A percentile compares a stretch with the other conserved stretches of the same genome.
Evolutionary conservation across 53 echinoderm and acorn worm species (phyloP).

Genomic region (Antedon mediterranea): DNA sequence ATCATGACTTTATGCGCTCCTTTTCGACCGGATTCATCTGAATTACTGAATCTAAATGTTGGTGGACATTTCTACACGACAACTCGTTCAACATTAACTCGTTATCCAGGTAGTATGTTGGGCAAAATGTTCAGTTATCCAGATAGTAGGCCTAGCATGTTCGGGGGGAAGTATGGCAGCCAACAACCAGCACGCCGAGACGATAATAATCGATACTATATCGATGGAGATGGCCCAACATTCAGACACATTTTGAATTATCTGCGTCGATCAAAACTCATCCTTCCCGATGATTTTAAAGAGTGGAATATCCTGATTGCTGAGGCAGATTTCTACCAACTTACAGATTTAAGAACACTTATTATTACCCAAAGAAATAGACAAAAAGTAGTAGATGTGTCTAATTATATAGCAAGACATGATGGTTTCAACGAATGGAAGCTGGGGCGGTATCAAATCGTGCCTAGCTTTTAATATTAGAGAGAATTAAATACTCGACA

Average conservation of each 20-base stretch:
- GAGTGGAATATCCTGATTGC: constrained; percentile 11
- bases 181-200: not conserved
- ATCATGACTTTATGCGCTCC: too few species aligned
- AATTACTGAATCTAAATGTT: constrained; percentile 11
- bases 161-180: too few species aligned
- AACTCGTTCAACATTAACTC: constrained; percentile 1
- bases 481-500: too few species aligned
- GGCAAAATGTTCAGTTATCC: constrained; percentile 7
- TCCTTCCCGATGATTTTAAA: constrained; percentile 11
- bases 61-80: constrained; percentile 24
- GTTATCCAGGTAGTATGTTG: constrained; percentile 20
- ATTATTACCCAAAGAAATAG: not conserved
- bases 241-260: constrained; percentile 16
- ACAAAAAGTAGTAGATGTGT: too few species aligned
- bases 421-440: too few species aligned
- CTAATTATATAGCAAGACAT: too few species aligned
- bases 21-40: not conserved
- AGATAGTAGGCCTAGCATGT: too few species aligned
- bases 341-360: constrained; percentile 1
- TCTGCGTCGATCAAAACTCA: constrained; percentile 3
- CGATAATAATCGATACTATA: not conserved
- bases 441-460: too few species aligned
- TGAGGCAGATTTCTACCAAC: constrained; percentile 11
- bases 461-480: too few species aligned
- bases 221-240: constrained; percentile 14